Evolutionary conservation across 2,797 vertebrate genomes (phyloP), one percentile per base, ranked within the genome.

Genomic region (Urophycis tenuis): DNA sequence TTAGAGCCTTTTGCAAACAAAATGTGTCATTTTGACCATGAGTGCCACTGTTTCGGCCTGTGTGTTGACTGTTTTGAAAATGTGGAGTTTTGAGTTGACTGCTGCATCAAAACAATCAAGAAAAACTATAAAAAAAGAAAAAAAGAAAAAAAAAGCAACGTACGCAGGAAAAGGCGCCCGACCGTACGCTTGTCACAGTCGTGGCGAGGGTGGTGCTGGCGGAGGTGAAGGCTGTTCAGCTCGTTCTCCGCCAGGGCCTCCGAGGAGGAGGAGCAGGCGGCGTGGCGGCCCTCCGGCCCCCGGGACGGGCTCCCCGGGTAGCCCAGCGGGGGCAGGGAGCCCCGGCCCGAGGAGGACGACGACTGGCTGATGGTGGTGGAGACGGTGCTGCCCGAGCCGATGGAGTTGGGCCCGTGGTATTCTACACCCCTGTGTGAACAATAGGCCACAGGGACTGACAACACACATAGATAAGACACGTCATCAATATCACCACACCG

Each of bases 331-430:
- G 92, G 91, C 22, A 93, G 82, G 7, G 92, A 94, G 70, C 92
- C 93, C 1, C 91, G 88, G 1, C 93, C 93, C 1, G 93, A 95
- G n/a, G 94, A 94, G 36, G 93, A 94, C 5, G 94, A 94, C 0
- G 92, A 93, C 35, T 92, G 93, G 86, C 88, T 90, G 81, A 90
- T 49, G 78, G 91, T 82, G 85, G 93, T 91, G 80, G 93, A 94
- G 71, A 88, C 77, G 5, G 91, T 92, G 85, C 90, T 91, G 31
- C 87, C 91, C 0, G 94, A 94, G 79, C 92, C 93, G 25, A 92
- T 88, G 69, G 94, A 95, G 84, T 88, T 87, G 0, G 93, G 91
- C 3, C 93, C 88, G 25, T 88, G 80, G 72, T 82, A 86, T 14
- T 91, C 91, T 90, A 91, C 69, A 72, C 77, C 82, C 85, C 88